Base-by-base conservation (phyloP, 2,113 vertebrate genomes). In the Hippocampus guttulatus region DNA sequence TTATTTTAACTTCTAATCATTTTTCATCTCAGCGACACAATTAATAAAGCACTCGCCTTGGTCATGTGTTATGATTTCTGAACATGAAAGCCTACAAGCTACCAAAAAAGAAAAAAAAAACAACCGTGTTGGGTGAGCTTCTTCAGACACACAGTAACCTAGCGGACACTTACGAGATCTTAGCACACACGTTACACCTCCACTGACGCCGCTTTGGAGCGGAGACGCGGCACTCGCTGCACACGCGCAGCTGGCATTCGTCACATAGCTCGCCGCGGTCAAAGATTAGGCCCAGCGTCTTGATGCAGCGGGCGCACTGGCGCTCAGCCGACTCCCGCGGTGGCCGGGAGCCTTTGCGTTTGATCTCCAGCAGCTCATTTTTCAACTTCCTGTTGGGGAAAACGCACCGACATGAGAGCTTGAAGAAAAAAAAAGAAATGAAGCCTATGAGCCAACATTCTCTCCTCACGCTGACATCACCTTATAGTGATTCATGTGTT, bases 351-450 rank as follows among this genome's bases (percentile, higher is more conserved):
- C 96, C 94, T 84, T 90, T 93, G n/a, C 91, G 91, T 80, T 92
- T 95, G 79, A 93, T 94, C 83, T 98, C 96, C 81, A 99, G 77
- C 58, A 99, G 92, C 78, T 99, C 96, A 30, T 98, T 98, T 88
- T 98, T 98, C 81, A 98, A 51, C 81, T 94, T 98, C 87, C 97
- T 99, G 74, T 2, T 23, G 79, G 11, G 25, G 9, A 70, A 41
- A 75, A 8, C 6, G 43, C 14, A 27, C 12, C 64, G 3, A 58
- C 3, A 63, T 15, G 20, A 52, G 55, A 47, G 2, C 5, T 55
- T 68, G 27, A 21, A 43, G 4, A 10, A 18, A 47, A 21, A 27
- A 15, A 0, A 16, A 49, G 25, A 45, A 15, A 55, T 16, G 11
- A 61, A 8, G 5, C 14, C 7, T 1, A 30, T 12, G 25, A 27